Conservation (phyloP, 2,113 vertebrate genomes). For the Brienomyrus longianalis region DNA sequence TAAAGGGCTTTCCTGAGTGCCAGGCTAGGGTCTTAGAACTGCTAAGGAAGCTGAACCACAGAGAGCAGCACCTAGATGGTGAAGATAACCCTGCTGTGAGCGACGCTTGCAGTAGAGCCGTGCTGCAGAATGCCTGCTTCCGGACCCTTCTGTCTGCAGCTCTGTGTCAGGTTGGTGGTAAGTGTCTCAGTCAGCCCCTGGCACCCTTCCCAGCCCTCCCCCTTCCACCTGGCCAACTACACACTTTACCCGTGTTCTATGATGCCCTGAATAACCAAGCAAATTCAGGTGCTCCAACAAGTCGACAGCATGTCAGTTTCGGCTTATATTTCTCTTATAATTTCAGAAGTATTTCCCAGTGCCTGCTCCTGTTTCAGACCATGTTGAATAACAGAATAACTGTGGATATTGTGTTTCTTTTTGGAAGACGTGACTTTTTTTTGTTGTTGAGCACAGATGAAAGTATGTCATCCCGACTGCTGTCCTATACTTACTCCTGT, state of each 20-base stretch:
- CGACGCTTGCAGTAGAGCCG: neutral
- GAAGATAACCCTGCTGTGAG: neutral
- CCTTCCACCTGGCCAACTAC: neutral
- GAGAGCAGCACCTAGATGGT: neutral
- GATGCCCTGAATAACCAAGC: neutral
- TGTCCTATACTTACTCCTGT: neutral
- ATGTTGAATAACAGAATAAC: neutral
- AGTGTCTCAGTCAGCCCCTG: neutral
- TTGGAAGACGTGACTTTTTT: neutral
- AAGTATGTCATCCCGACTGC: neutral
- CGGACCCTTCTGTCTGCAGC: neutral
- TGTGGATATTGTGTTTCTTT: neutral
- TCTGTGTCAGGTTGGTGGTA: neutral
- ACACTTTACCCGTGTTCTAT: neutral
- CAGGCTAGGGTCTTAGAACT: neutral
- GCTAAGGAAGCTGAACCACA: neutral
- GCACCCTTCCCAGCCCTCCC: neutral
- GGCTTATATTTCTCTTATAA: neutral
- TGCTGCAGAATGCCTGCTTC: neutral
- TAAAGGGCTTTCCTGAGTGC: neutral
- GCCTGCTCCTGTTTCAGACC: neutral
- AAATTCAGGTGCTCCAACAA: neutral
- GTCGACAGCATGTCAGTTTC: neutral
- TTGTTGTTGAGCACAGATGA: neutral
- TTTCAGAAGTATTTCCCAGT: neutral